Conservation (phyloP, 2,113 vertebrate species). For the Chinchilla lanigera region DNA sequence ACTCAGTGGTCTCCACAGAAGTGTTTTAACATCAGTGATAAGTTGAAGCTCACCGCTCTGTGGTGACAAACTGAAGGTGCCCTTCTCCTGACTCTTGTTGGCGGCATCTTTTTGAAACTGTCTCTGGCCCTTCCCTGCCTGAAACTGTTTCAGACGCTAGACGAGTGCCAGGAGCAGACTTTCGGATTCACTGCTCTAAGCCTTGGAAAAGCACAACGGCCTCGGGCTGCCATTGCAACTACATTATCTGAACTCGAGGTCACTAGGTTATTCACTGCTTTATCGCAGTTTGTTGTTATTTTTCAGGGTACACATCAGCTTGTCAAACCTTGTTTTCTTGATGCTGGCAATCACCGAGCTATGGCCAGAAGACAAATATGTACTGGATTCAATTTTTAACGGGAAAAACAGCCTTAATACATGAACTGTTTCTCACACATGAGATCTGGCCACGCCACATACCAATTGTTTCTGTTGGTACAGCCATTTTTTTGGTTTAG, state of each 20-base stretch:
- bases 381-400: neutral
- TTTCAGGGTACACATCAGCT: neutral
- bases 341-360: conserved; percentile 25
- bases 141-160: neutral
- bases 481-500: neutral
- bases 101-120: neutral
- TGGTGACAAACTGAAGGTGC: neutral
- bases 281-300: neutral
- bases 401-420: neutral
- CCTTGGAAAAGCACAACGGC: neutral
- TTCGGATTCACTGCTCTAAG: neutral
- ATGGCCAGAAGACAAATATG: neutral
- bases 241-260: conserved; percentile 23
- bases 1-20: neutral
- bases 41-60: neutral
- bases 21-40: neutral
- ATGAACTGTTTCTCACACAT: conserved; percentile 3
- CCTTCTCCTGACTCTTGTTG: conserved; percentile 11
- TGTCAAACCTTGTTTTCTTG: conserved; percentile 65
- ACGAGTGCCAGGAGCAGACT: neutral
- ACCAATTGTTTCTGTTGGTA: neutral
- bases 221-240: neutral
- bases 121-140: neutral
- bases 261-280: neutral
- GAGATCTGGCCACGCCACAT: neutral